Conservation (phyloP, 2,113 vertebrate species). For the Dryoscopus gambensis region DNA sequence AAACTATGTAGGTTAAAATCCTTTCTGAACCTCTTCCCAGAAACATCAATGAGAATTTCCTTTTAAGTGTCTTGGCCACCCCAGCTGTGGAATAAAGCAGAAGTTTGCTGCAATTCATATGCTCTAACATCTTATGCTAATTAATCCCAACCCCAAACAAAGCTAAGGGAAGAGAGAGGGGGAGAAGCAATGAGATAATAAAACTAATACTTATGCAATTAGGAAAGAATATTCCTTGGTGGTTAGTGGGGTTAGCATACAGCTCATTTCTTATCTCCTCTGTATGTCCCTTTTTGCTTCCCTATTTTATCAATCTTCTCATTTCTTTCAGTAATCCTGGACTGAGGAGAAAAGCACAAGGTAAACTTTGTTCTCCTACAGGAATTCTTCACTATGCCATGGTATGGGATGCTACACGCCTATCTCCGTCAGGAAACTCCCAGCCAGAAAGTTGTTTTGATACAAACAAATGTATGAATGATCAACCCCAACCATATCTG, state of each 20-base stretch:
- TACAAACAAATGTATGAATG: background rate
- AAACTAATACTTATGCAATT: background rate
- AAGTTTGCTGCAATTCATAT: background rate
- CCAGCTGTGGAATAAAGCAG: background rate
- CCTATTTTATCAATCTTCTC: background rate
- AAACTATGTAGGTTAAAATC: background rate
- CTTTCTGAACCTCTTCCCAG: background rate
- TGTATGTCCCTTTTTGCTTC: background rate
- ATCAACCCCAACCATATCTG: background rate
- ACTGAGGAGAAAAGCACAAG: background rate
- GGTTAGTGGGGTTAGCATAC: background rate
- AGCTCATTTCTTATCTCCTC: background rate
- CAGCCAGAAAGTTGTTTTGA: background rate
- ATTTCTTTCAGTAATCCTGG: background rate
- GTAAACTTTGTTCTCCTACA: accelerated
- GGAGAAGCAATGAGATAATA: background rate
- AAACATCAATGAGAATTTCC: background rate
- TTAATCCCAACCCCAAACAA: background rate
- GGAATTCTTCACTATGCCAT: background rate
- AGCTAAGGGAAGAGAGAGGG: background rate
- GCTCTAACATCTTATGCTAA: background rate
- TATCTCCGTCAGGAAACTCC: background rate
- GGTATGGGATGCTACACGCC: background rate
- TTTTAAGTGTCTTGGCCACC: background rate
- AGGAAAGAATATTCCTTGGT: background rate